Base-by-base conservation (phyloP, 1,140 invertebrate genomes). In the Drosophila parabipectinata region DNA sequence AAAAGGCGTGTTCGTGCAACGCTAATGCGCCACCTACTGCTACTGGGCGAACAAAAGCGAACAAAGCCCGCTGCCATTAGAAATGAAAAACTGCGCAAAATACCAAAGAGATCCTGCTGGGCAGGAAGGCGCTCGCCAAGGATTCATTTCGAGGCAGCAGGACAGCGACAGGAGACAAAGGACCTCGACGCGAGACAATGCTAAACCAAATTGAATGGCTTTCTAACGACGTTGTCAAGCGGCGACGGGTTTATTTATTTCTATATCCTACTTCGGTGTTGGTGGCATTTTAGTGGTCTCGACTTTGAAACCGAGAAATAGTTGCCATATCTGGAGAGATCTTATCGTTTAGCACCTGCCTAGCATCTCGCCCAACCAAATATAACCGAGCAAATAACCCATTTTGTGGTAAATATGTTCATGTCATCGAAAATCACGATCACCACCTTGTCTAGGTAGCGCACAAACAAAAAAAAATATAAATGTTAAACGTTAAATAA, bases 381-480 rank as follows among this genome's bases (percentile, higher is more conserved):
- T 66, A 66, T 68, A 52, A 44, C 47, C 54, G 28, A 18, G 52
- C 73, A 84, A 84, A 84, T 84, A 85, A 87, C 79, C 73, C 72
- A 79, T 87, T 84, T 66, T 69, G 80, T 85, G 77, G 77, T 85
- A 87, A 85, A 87, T 87, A 78, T 82, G 74, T 59, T 59, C 83
- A 55, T 78, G 75, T 87, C 82, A 87, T 82, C 56, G 53, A 68
- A 87, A 87, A 87, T 87, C 82, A 87, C 82, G 82, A 88, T 75
- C 81, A 56, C 67, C 66, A 44, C n/a, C 41, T 26, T 51, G 24
- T 21, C 48, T 34, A 74, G 51, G 63, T 68, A 57, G 64, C 63
- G 8, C 15, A 21, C 45, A 53, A 53, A 53, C 52, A 28, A 56
- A 48, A 41, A 18, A 18, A 8, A 9, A 61, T 48, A 14, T 30